Evolutionary conservation across 1,140 invertebrate genomes (phyloP), one percentile per base, ranked within the genome.

Genomic region (Mamestra configurata): DNA sequence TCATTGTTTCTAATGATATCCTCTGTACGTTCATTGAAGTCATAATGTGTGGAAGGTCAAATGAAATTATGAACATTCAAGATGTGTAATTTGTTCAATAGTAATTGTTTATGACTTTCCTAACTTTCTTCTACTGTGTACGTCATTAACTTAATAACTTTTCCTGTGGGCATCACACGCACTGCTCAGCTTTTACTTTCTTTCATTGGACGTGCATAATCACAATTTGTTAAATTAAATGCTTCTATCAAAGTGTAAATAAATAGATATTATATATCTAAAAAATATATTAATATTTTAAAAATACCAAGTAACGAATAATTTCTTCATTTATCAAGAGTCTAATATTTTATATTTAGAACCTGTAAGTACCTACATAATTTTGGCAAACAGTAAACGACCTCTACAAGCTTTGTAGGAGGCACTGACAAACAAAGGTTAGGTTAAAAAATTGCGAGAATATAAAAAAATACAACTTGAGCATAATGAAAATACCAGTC

Each of bases 1-100:
- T 53, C 22, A 71, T 70, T 70, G 40, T 46, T 49, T 71, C 49
- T 71, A 71, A 53, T 71, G 68, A 53, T 71, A 71, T 53, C 49
- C 27, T 71, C 49, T 15, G 7, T 27, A 27, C 24, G 68, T 53
- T 20, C 10, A 24, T 70, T 53, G 15, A n/a, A n/a, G 13, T 46
- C 43, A 3, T 49, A 49, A 57, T 55, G 49, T 37, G 51, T 57
- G 18, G 27, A 57, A 53, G 68, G 51, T 75, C 73, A 49, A 49
- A 76, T 61, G 13, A 46, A 76, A 64, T 76, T 61, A 57, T 73
- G 31, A 11, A 31, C 11, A 24, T 75, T n/a, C 35, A 20, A 59
- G 18, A 55, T 75, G 71, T 43, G 35, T 59, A 75, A 75, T 75
- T 75, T 59, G 51, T n/a, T 59, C 20, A 15, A 24, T 75, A n/a